Evolutionary conservation across 2,888 invertebrate genomes (phyloP), one percentile per base, ranked within the genome.

Genomic region (Plagiodera versicolora): DNA sequence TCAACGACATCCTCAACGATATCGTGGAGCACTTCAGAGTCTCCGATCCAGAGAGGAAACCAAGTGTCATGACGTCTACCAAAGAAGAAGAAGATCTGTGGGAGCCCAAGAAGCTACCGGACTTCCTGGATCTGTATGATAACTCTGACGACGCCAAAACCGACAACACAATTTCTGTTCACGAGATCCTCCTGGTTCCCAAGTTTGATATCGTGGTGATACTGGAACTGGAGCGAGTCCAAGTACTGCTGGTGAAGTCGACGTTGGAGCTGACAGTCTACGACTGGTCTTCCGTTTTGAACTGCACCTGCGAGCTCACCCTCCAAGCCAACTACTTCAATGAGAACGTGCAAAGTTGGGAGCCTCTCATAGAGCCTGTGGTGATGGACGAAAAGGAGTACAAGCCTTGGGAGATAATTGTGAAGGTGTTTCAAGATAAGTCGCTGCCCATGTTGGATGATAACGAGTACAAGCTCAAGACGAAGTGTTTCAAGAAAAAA

Each of bases 311-410:
- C 0, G 79, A 81, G 1, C 56, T 84, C 1, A 80, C 82, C 1
- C 55, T 83, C 4, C 81, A 82, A 60, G 84, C 84, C 0, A 81
- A 80, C 69, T 81, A 79, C 65, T 81, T 77, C 64, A 80, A 80
- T 62, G 80, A 80, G 56, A 71, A 67, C 58, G 63, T 75, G 24
- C 80, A 80, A 68, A 71, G 84, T 8, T 95, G 95, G 95, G 94
- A 95, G 74, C 94, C 94, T 0, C 77, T 95, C 1, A 77, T 94
- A 1, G 94, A 94, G 70, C 91, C 92, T 0, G 85, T 88, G 0
- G 84, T 87, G 0, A 83, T 86, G 45, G 83, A 84, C 30, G 89
- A 89, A 75, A 87, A 87, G 65, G 77, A 83, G 1, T 89, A 88
- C 74, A 82, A 86, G 58, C 89, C 91, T 0, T 92, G 90, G 89